Evolutionary conservation across 2,797 vertebrate species (phyloP).

Genomic region (Mus minutoides): DNA sequence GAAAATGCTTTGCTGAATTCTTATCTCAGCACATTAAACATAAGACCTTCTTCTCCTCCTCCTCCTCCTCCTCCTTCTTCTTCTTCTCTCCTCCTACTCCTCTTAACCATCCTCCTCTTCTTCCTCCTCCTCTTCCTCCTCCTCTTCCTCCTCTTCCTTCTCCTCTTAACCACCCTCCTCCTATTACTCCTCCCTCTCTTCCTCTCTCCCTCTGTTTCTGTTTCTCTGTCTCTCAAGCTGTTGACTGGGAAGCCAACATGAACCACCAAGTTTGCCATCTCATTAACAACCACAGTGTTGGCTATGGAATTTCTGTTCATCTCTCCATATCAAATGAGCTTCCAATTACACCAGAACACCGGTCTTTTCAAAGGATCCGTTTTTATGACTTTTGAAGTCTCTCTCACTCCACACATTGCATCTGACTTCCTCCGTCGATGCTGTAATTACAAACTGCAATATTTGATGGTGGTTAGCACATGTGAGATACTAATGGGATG

Average conservation of each 20-base stretch:
- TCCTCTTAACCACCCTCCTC: not conserved
- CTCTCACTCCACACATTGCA: not conserved
- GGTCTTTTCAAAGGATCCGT: not conserved
- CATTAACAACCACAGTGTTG: not conserved
- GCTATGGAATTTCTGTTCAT: not conserved
- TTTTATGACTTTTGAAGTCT: not conserved
- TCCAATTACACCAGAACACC: not conserved
- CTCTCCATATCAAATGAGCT: not conserved
- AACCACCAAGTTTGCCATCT: not conserved
- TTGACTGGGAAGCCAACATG: accelerated
- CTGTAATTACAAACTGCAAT: not conserved
- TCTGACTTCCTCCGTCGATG: not conserved
- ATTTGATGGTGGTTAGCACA: not conserved
- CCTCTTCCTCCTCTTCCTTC: no score
- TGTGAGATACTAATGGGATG: not conserved
- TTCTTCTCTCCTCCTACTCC: accelerated
- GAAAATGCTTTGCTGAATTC: not conserved
- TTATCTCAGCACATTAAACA: not conserved
- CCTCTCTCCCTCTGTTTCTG: not conserved
- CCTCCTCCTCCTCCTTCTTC: accelerated
- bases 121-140: not conserved
- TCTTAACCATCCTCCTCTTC: not conserved
- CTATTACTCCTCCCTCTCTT: no score
- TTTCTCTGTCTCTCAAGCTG: not conserved
- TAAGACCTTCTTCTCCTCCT: not conserved